These are phyloP conservation scores for Drosophila subsilvestris DNA, from an alignment of 2,888 invertebrate genomes.

Conservation along the genomic window DNA sequence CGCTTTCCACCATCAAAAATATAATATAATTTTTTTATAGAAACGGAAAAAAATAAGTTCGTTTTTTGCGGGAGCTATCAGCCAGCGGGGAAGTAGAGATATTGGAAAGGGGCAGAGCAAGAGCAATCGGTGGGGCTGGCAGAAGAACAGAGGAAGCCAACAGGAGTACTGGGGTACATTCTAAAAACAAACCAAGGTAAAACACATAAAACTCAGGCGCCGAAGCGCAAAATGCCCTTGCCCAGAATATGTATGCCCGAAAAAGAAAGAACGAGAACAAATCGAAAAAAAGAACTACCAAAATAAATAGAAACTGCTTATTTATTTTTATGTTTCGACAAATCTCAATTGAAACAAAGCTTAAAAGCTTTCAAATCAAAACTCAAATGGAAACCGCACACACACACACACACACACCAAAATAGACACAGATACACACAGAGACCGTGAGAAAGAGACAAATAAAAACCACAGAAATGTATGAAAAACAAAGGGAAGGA, in stretches of 20 bases:
- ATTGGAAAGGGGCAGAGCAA: too few relatives aligned
- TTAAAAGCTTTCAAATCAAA: slow-evolving; percentile 67
- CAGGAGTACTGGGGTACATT: background rate
- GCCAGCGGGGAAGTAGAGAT: too few relatives aligned
- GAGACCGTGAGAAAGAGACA: slow-evolving; percentile 30
- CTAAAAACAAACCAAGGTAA: background rate
- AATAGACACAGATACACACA: background rate
- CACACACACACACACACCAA: background rate
- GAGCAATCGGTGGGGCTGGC: background rate
- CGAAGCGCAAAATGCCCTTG: slow-evolving; percentile 61
- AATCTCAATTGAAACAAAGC: slow-evolving; percentile 63
- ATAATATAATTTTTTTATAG: slow-evolving; percentile 12
- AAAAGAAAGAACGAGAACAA: slow-evolving; percentile 9
- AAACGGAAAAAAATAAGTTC: slow-evolving; percentile 7
- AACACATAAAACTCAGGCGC: slow-evolving; percentile 54
- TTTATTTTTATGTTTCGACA: slow-evolving; percentile 69
- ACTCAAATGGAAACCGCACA: slow-evolving; percentile 36
- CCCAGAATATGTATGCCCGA: slow-evolving; percentile 18
- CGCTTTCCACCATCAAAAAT: slow-evolving; percentile 13
- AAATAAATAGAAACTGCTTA: slow-evolving; percentile 68
- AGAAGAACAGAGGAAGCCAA: slow-evolving; percentile 12
- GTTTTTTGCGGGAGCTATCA: slow-evolving; percentile 20
- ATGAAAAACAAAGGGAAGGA: background rate
- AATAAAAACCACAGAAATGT: slow-evolving; percentile 33
- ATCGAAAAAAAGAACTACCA: slow-evolving; percentile 10